phyloP scores from a whole-genome alignment of 2,113 vertebrate species.

The Clarias batrachus region DNA sequence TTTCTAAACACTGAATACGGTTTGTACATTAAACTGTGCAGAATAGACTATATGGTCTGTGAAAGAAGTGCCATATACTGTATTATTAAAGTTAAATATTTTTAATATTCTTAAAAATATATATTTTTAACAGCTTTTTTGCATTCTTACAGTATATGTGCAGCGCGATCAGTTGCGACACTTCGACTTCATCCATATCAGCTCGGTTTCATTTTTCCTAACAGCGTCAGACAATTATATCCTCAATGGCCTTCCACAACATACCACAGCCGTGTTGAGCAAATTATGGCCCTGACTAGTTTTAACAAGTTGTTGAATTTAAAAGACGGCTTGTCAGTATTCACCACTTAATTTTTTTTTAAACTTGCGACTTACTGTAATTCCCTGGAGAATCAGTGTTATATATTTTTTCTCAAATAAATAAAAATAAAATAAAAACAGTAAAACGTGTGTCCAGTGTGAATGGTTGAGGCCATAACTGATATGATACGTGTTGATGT shows the following conservation, averaged over 20 bases:
- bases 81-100: slow-evolving; percentile 26
- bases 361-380: no score
- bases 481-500: not conserved
- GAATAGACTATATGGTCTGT: slow-evolving; percentile 8
- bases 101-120: slow-evolving; percentile 20
- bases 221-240: not conserved
- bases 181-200: not conserved
- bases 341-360: no score
- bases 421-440: no score
- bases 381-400: no score
- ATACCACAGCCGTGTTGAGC: not conserved
- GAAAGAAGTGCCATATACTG: slow-evolving; percentile 36
- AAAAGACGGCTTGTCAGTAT: no score
- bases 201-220: not conserved
- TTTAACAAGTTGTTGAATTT: not conserved
- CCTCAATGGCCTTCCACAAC: not conserved
- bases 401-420: no score
- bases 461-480: not conserved
- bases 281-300: not conserved
- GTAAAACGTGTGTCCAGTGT: no score
- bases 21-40: slow-evolving; percentile 25
- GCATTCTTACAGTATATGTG: not conserved
- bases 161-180: not conserved
- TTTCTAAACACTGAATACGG: slow-evolving; percentile 24
- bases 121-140: not conserved